Percentiles rank a stretch among this genome's conserved stretches.
Evolutionary conservation across 1,140 invertebrate genomes (phyloP).

Genomic region (Uloborus diversus): DNA sequence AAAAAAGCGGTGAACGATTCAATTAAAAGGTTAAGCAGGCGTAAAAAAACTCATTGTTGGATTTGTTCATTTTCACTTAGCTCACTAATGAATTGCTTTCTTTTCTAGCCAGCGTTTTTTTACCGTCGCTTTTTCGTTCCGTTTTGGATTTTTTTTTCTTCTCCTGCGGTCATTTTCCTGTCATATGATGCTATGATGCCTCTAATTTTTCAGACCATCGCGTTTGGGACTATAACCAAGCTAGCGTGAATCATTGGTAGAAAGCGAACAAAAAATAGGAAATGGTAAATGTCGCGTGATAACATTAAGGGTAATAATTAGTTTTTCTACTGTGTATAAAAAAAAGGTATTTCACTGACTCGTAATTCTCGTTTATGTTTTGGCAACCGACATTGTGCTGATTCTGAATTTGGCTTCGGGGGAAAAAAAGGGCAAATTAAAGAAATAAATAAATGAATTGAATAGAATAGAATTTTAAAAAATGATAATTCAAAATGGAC

Average conservation of each 20-base stretch:
- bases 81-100: conserved; percentile 50
- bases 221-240: neutral
- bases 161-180: conserved; percentile 21
- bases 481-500: no score
- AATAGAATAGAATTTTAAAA: no score
- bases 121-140: neutral
- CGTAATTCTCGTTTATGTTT: conserved; percentile 12
- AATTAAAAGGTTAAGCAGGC: conserved; percentile 56
- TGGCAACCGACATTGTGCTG: no score
- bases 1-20: conserved; percentile 56
- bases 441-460: no score
- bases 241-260: neutral
- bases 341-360: neutral
- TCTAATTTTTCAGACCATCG: conserved; percentile 35
- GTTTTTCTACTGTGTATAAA: neutral
- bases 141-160: conserved; percentile 4
- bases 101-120: conserved; percentile 1
- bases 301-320: neutral
- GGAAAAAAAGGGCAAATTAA: no score
- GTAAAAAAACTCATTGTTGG: conserved; percentile 55
- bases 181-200: conserved; percentile 30
- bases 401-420: no score
- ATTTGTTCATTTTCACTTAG: conserved; percentile 55
- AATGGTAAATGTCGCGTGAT: conserved; percentile 50
- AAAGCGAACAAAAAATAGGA: neutral